Conservation (phyloP, 2,797 vertebrate genomes). For the Coccyzus lansbergi region DNA sequence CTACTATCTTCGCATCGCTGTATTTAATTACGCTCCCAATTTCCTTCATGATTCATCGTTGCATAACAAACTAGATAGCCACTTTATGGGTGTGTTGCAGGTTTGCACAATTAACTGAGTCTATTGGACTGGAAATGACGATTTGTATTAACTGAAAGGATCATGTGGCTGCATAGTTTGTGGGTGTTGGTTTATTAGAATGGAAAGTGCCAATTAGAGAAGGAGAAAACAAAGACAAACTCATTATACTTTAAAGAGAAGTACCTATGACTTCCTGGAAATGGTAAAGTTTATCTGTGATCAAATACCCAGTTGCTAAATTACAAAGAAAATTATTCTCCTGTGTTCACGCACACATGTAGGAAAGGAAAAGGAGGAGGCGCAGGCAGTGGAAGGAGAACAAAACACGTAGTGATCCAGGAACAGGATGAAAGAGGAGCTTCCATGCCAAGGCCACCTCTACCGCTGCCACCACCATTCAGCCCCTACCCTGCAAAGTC, state of each 20-base stretch:
- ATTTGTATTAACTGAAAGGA: slow-evolving; percentile 69
- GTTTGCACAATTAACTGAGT: slow-evolving; percentile 67
- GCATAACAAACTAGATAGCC: slow-evolving; percentile 69
- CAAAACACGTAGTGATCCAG: neutral
- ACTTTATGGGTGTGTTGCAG: slow-evolving; percentile 67
- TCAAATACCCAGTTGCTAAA: neutral
- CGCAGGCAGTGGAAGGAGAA: rapidly evolving
- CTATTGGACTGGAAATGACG: slow-evolving; percentile 71
- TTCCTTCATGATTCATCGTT: slow-evolving; percentile 69
- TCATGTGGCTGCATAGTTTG: slow-evolving; percentile 65
- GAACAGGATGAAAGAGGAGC: neutral
- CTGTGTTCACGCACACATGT: neutral
- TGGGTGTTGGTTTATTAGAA: slow-evolving; percentile 71
- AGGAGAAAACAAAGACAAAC: slow-evolving; percentile 66
- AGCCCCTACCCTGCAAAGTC: neutral
- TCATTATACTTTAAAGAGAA: slow-evolving; percentile 63
- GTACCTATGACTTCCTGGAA: slow-evolving; percentile 59
- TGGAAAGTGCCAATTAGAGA: slow-evolving; percentile 70
- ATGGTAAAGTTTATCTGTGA: slow-evolving; percentile 27
- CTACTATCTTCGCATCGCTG: slow-evolving; percentile 63
- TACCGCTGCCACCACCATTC: neutral
- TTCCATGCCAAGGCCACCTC: neutral
- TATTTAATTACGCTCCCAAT: slow-evolving; percentile 62
- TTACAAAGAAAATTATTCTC: neutral
- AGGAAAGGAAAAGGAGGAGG: neutral